A percentile compares a stretch with the other conserved stretches of the same genome.
phyloP scores from a whole-genome alignment of 2,888 invertebrate genomes.

The Oasisia sp. region DNA sequence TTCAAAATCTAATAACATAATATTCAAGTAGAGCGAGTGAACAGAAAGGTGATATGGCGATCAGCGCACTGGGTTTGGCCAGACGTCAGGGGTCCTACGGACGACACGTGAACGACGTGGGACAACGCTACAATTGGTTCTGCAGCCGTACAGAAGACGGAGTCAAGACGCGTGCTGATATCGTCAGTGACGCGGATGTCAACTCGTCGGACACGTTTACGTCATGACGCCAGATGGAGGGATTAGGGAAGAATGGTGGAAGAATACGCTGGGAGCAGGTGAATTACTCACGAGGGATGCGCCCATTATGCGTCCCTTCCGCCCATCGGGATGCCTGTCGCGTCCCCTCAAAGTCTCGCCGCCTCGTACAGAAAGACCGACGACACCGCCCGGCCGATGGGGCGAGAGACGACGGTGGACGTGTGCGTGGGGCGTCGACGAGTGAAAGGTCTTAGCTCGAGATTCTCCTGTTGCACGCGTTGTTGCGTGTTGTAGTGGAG shows the following conservation, averaged over 20 bases:
- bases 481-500: not conserved
- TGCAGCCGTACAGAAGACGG: not conserved
- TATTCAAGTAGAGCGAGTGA: no score
- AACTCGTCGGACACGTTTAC: not conserved
- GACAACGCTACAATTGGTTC: no score
- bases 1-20: no score
- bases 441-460: not conserved
- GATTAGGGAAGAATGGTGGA: not conserved
- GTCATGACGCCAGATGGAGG: not conserved
- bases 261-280: not conserved
- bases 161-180: not conserved
- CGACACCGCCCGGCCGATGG: not conserved
- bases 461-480: not conserved
- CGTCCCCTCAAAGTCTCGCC: not conserved
- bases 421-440: not conserved
- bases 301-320: not conserved
- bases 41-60: no score
- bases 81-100: no score
- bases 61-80: no score
- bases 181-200: not conserved
- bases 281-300: slow-evolving; percentile 13
- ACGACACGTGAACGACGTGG: no score
- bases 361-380: not conserved
- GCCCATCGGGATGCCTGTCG: not conserved
- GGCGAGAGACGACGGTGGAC: not conserved